These are phyloP conservation scores for Tipula confusa DNA, from an alignment of 2,888 invertebrate genomes.

Conservation along the genomic window DNA sequence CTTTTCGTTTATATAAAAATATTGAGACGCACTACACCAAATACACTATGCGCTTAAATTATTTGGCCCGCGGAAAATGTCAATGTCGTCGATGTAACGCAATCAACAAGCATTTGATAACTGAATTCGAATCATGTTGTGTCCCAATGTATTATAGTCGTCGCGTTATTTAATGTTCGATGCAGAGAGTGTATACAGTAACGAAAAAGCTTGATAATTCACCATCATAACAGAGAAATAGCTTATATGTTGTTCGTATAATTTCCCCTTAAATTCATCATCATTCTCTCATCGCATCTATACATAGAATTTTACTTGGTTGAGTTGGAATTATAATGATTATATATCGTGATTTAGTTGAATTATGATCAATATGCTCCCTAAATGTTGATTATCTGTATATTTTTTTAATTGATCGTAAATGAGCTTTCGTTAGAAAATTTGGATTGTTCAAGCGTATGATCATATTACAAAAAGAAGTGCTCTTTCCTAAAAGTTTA, in stretches of 20 bases:
- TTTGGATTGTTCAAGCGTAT: too few species aligned
- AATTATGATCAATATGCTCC: neutral
- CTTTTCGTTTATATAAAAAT: neutral
- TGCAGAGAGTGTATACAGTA: neutral
- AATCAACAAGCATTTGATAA: neutral
- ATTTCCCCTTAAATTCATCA: neutral
- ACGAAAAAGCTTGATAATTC: neutral
- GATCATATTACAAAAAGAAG: too few species aligned
- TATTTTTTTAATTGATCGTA: neutral
- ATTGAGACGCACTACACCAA: too few species aligned
- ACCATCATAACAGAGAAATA: neutral
- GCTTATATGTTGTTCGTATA: neutral
- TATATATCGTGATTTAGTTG: neutral
- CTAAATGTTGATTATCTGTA: neutral
- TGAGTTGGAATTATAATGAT: neutral
- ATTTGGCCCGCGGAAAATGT: too few species aligned
- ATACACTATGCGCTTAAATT: too few species aligned
- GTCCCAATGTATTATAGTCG: neutral
- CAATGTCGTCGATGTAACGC: neutral
- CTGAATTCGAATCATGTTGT: neutral
- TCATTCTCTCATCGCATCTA: neutral
- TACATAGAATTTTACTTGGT: neutral
- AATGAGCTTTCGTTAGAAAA: too few species aligned
- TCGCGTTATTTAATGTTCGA: neutral
- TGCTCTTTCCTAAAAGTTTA: too few species aligned